Conservation (phyloP, 1,140 invertebrate genomes). For the Heliconius eleuchia region DNA sequence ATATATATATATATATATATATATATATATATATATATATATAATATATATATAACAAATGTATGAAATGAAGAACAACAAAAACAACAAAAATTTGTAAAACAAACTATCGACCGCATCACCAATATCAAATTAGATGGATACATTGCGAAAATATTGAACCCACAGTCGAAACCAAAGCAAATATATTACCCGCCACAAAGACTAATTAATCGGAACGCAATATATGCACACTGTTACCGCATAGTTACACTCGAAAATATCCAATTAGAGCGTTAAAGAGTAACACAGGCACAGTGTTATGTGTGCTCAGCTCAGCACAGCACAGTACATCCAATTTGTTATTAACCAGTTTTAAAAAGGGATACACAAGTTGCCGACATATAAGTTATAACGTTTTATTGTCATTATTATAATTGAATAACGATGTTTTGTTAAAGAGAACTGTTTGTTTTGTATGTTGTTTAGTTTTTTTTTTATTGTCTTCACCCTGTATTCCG, state of each 20-base stretch:
- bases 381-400: background rate
- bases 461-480: too few relatives aligned
- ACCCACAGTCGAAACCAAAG: conserved; percentile 19
- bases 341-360: background rate
- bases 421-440: background rate
- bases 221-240: conserved; percentile 35
- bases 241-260: conserved; percentile 53
- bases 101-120: background rate
- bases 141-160: background rate
- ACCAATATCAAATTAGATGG: background rate
- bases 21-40: too few relatives aligned
- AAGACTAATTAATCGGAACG: conserved; percentile 34
- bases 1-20: too few relatives aligned
- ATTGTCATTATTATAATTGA: background rate
- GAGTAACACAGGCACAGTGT: background rate
- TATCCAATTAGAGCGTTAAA: conserved; percentile 59
- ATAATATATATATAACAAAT: too few relatives aligned
- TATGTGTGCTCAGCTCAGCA: background rate
- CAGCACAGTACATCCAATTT: background rate
- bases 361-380: background rate
- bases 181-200: conserved; percentile 17
- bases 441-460: background rate
- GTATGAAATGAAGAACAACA: background rate
- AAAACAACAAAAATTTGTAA: background rate
- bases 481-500: too few relatives aligned